Base-by-base conservation (phyloP, 2,113 vertebrate species). In the Hippocampus mohnikei region DNA sequence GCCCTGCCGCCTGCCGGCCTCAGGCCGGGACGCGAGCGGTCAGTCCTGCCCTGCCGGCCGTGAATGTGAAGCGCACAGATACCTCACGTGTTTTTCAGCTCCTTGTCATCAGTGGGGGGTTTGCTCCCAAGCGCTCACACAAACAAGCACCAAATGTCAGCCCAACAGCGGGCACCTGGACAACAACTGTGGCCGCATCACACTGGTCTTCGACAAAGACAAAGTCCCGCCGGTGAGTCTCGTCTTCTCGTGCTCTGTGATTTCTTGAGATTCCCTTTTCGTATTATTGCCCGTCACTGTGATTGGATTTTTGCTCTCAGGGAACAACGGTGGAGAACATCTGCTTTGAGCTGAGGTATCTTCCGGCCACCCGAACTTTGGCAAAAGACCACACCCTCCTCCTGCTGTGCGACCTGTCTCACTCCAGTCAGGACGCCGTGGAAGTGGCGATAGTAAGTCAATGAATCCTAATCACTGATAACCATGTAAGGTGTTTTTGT, bases 381-480 rank as follows among this genome's bases (percentile, higher is more conserved):
- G 95, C 96, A 8, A 93, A 87, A 18, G 95, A 96, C 18, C 93
- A 91, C 68, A 64, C 88, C 55, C 91, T 99, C 0, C 84, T 97
- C 78, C 87, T 99, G 76, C 84, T 98, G 4, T 99, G 97, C 80
- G 96, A 97, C 72, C 87, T 93, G 0, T 94, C 95, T 0, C 91
- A 91, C 69, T 92, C 93, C 0, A 93, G 88, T 71, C 91, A 89
- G 75, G 94, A 94, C 0, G 93, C 95, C 0, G 93, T 99, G 50
- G 94, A 97, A 81, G 96, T 98, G 82, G 96, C 96, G 27, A 75
- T 98, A 82, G 97, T 98, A 90, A 96, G 97, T 94, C 66, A 42
- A 16, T 23, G 25, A 15, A 53, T 10, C 8, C 0, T 27, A 23
- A 56, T 25, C 21, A 42, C 1, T 9, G 29, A 21, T 12, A 10